Evolutionary conservation across 2,888 invertebrate genomes (phyloP).

Genomic region (Copidosoma aretas): DNA sequence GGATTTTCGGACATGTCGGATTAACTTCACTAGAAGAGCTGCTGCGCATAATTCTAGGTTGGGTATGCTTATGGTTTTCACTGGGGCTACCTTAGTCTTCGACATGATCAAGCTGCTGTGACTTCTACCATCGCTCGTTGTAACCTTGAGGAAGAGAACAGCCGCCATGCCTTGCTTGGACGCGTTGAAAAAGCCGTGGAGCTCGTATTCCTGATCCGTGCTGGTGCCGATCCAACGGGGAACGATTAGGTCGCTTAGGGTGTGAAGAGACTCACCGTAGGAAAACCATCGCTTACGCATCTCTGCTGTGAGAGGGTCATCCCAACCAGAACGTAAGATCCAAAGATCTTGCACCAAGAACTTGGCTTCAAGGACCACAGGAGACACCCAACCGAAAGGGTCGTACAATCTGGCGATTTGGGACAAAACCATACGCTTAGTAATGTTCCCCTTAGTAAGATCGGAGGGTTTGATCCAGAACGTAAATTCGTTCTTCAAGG

Average conservation of each 20-base stretch:
- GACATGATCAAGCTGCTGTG: not conserved
- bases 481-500: not conserved
- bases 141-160: not conserved
- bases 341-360: constrained; percentile 1
- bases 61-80: not conserved
- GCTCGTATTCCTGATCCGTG: not conserved
- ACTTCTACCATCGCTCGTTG: not conserved
- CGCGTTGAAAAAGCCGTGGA: not conserved
- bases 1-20: not conserved
- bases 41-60: not conserved
- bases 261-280: not conserved
- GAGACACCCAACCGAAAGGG: not conserved
- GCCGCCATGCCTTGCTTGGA: not conserved
- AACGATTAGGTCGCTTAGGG: not conserved
- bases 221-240: not conserved
- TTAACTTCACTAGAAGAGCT: not conserved
- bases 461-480: not conserved
- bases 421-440: not conserved
- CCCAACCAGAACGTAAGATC: not conserved
- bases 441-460: not conserved
- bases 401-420: not conserved
- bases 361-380: not conserved
- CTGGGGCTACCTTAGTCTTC: not conserved
- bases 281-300: not conserved
- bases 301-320: not conserved